phyloP scores from a whole-genome alignment of 2,113 vertebrate species.

The Cyphomyrus plagiostoma region DNA sequence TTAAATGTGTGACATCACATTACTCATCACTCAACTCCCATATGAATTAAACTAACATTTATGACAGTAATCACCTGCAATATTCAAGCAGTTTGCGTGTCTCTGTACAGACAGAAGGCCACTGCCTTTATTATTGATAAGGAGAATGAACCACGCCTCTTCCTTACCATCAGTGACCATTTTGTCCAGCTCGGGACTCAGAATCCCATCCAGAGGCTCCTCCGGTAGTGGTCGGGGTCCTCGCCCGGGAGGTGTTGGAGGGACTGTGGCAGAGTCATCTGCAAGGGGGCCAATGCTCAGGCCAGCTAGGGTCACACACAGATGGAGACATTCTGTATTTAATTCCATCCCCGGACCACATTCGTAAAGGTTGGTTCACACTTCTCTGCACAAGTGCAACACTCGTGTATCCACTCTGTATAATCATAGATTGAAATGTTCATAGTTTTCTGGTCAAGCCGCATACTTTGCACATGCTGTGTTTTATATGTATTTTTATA shows the following conservation, averaged over 20 bases:
- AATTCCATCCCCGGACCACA: neutral
- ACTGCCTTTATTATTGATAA: neutral
- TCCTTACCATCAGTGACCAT: conserved; percentile 92
- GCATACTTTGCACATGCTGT: too few relatives aligned
- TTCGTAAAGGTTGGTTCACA: neutral
- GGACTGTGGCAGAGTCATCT: conserved; percentile 60
- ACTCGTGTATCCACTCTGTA: too few relatives aligned
- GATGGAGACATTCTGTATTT: neutral
- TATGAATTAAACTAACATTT: neutral
- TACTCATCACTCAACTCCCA: neutral
- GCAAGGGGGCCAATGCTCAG: conserved; percentile 71
- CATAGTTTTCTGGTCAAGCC: too few relatives aligned
- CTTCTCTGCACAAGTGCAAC: too few relatives aligned
- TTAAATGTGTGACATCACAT: neutral
- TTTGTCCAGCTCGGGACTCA: conserved; percentile 93
- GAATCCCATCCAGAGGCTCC: conserved; percentile 85
- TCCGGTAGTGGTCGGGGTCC: conserved; percentile 71
- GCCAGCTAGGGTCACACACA: conserved; percentile 58
- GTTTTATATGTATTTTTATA: too few relatives aligned
- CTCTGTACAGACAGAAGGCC: neutral
- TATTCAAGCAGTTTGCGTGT: neutral
- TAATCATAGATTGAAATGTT: too few relatives aligned
- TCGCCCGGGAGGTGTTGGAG: conserved; percentile 52
- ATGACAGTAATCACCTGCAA: neutral
- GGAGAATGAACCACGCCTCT: neutral